These are phyloP conservation scores for Arctopsyche grandis DNA, from an alignment of 1,140 invertebrate species.

Conservation along the genomic window DNA sequence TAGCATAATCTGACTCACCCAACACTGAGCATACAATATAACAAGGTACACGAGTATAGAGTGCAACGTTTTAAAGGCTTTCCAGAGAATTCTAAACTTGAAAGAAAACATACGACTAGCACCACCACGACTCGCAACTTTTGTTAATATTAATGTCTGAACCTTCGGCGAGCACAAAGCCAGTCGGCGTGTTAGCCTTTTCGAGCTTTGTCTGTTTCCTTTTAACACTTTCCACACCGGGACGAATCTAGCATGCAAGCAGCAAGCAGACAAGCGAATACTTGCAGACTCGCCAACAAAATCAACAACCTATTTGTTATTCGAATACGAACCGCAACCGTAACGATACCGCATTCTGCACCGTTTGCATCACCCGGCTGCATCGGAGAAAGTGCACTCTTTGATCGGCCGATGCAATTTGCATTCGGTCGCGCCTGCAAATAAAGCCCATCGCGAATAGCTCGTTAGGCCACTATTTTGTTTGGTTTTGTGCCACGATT, in stretches of 20 bases:
- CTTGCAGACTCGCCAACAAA: slow-evolving; percentile 25
- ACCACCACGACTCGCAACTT: neutral
- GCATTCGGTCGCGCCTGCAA: slow-evolving; percentile 25
- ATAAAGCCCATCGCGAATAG: slow-evolving; percentile 23
- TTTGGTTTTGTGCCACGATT: neutral
- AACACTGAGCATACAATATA: too few relatives aligned
- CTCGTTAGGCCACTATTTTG: slow-evolving; percentile 23
- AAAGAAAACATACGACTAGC: neutral
- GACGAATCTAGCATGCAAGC: neutral
- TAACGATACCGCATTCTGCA: neutral
- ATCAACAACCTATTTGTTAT: slow-evolving; percentile 34
- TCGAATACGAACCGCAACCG: neutral
- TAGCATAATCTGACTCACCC: too few relatives aligned
- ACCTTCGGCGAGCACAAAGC: neutral
- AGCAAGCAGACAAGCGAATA: neutral
- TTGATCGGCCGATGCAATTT: slow-evolving; percentile 34
- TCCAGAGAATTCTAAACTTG: neutral
- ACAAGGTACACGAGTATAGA: too few relatives aligned
- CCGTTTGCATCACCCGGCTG: neutral
- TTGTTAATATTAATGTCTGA: slow-evolving; percentile 27
- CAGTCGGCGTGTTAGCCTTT: neutral
- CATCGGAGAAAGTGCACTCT: slow-evolving; percentile 5
- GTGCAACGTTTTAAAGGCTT: too few relatives aligned
- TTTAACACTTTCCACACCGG: slow-evolving; percentile 13
- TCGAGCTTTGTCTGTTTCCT: neutral